Conservation (phyloP, 2,113 vertebrate genomes). For the Peromyscus leucopus region DNA sequence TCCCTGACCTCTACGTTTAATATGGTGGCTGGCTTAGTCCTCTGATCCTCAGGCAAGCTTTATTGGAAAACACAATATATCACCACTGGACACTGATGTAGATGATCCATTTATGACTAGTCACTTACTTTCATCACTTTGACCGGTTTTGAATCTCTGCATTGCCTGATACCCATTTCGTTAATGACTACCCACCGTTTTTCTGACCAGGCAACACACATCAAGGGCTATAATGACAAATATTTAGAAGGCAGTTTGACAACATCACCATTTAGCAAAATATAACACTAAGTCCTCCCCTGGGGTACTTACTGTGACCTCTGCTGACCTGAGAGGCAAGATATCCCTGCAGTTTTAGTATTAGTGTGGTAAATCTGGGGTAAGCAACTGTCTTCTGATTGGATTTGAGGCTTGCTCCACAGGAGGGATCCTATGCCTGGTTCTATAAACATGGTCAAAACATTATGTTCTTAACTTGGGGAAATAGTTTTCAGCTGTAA, state of each 20-base stretch:
- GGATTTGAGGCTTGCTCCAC: neutral
- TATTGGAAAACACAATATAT: too few relatives aligned
- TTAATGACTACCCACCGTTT: neutral
- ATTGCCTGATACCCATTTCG: neutral
- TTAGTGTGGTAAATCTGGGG: too few relatives aligned
- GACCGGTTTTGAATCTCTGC: neutral
- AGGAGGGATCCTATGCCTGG: neutral
- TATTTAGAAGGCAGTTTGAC: neutral
- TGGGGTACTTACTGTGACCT: neutral
- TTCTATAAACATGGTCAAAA: neutral
- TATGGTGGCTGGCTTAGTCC: too few relatives aligned
- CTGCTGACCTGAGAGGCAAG: neutral
- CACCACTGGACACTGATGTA: neutral
- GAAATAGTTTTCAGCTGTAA: neutral
- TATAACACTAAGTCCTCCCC: neutral
- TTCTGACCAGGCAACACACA: neutral
- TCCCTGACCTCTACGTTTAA: too few relatives aligned
- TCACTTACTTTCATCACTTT: neutral
- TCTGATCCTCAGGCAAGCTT: too few relatives aligned
- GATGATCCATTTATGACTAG: neutral
- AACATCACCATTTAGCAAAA: neutral
- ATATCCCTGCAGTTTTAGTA: neutral
- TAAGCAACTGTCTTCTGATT: neutral
- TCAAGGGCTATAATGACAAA: too few relatives aligned
- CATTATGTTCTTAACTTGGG: neutral